Evolutionary conservation across 2,888 invertebrate genomes (phyloP).

Genomic region (Cheiracanthium punctorium): DNA sequence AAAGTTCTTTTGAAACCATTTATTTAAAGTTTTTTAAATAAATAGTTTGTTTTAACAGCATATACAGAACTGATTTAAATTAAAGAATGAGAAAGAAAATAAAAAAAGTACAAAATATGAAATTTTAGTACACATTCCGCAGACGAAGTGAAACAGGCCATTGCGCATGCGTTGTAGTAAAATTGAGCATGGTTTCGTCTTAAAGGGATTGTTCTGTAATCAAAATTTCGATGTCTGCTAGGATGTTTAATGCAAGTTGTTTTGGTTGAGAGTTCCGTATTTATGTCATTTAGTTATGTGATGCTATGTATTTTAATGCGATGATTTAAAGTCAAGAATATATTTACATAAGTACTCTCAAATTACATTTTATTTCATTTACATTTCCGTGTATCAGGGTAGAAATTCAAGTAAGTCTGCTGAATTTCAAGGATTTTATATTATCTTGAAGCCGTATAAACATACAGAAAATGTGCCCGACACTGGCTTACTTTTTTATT

Average conservation of each 20-base stretch:
- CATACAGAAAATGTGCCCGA: neutral
- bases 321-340: neutral
- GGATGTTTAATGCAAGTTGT: conserved; percentile 24
- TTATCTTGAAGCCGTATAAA: conserved; percentile 10
- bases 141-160: conserved; percentile 57
- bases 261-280: conserved; percentile 6
- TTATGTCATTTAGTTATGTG: neutral
- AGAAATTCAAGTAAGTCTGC: neutral
- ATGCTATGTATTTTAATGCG: neutral
- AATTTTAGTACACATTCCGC: conserved; percentile 51
- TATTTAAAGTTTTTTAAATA: too few species aligned
- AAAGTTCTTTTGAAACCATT: too few species aligned
- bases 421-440: neutral
- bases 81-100: neutral
- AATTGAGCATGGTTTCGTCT: conserved; percentile 67
- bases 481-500: neutral
- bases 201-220: conserved; percentile 42
- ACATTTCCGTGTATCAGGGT: neutral
- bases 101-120: neutral
- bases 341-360: neutral
- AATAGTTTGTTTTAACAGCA: too few species aligned
- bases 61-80: too few species aligned
- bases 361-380: conserved; percentile 5
- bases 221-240: conserved; percentile 48
- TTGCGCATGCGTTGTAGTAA: conserved; percentile 61